Conservation (phyloP, 2,797 vertebrate species). For the Pachyuromys duprasi region DNA sequence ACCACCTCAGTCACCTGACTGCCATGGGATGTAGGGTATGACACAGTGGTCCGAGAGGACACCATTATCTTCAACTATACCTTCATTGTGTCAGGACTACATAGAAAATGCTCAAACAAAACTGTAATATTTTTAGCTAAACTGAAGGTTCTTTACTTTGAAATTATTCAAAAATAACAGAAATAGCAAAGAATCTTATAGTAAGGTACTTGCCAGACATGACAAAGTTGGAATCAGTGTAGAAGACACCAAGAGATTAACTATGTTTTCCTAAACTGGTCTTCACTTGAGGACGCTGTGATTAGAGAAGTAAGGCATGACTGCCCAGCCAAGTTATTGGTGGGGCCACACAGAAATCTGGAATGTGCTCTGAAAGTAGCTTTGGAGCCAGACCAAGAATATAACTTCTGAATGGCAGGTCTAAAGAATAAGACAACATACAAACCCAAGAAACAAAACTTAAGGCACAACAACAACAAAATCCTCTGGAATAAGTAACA, state of each 20-base stretch:
- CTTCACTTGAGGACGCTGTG: background rate
- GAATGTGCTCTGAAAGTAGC: background rate
- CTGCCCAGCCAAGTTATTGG: background rate
- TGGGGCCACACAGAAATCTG: background rate
- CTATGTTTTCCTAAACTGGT: background rate
- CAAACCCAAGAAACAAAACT: background rate
- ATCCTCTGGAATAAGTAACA: conserved; percentile 13
- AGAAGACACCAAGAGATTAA: background rate
- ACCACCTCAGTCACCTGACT: background rate
- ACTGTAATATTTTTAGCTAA: conserved; percentile 29
- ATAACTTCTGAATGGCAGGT: background rate
- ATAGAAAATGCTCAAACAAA: background rate
- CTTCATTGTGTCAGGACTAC: background rate
- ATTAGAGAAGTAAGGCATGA: background rate
- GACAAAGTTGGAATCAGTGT: background rate
- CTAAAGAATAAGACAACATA: conserved; percentile 6
- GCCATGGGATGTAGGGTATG: background rate
- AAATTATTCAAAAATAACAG: conserved; percentile 37
- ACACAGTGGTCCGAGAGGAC: background rate
- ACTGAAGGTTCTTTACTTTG: conserved; percentile 8
- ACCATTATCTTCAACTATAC: background rate
- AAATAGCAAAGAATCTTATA: background rate
- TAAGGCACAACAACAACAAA: background rate
- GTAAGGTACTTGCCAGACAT: background rate
- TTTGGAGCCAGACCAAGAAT: background rate